These are phyloP conservation scores for Lepilemur ruficaudatus DNA, from an alignment of 2,797 vertebrate genomes.

Conservation along the genomic window DNA sequence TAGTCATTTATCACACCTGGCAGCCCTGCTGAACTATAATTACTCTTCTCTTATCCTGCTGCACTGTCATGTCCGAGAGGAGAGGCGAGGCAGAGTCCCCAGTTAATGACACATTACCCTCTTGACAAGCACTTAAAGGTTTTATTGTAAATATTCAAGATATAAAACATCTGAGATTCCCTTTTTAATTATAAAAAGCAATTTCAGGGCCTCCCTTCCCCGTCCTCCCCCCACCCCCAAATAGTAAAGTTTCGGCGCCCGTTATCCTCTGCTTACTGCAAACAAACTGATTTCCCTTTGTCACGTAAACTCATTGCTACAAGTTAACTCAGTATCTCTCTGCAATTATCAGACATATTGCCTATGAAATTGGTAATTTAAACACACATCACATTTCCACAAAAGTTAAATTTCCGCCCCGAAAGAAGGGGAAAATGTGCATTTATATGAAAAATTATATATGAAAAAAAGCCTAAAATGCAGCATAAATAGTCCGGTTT, in stretches of 20 bases:
- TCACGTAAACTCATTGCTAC: constrained; percentile 79
- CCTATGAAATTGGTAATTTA: constrained; percentile 84
- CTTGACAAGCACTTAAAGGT: constrained; percentile 89
- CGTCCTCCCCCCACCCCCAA: constrained; percentile 70
- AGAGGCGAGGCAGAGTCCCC: constrained; percentile 87
- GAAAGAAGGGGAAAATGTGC: constrained; percentile 83
- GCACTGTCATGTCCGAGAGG: constrained; percentile 98
- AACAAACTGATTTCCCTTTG: constrained; percentile 84
- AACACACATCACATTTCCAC: constrained; percentile 79
- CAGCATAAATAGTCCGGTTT: constrained; percentile 72
- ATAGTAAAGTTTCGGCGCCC: constrained; percentile 81
- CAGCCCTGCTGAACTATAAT: constrained; percentile 99
- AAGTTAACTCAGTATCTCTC: constrained; percentile 83
- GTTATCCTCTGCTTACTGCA: constrained; percentile 81
- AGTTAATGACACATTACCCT: constrained; percentile 89
- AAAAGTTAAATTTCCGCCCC: constrained; percentile 85
- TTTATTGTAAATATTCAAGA: constrained; percentile 91
- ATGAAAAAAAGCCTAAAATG: constrained; percentile 71
- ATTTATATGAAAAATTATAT: constrained; percentile 90
- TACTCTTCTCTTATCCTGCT: constrained; percentile 99
- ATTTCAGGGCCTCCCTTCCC: constrained; percentile 83
- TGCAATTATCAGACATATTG: constrained; percentile 86
- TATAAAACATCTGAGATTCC: constrained; percentile 90
- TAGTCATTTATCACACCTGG: constrained; percentile 99
- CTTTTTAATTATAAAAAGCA: constrained; percentile 92